Evolutionary conservation across 2,888 invertebrate genomes (phyloP).

Genomic region (Mylabris sibirica): DNA sequence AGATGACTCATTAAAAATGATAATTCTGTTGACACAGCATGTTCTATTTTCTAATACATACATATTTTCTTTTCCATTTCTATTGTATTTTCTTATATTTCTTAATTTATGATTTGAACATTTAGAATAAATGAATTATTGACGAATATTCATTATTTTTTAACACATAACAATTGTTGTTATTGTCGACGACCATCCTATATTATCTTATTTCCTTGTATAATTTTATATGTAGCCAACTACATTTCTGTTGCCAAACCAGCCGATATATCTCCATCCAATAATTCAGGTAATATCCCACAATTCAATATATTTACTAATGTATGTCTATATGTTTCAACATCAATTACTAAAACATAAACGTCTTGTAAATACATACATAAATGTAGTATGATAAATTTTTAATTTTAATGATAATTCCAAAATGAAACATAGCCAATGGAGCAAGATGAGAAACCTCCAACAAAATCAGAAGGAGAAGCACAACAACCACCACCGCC

Average conservation of each 20-base stretch:
- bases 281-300: constrained; percentile 10
- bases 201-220: constrained; percentile 19
- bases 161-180: background rate
- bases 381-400: no score
- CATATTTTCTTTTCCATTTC: constrained; percentile 17
- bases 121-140: constrained; percentile 8
- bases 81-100: constrained; percentile 19
- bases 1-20: constrained; percentile 15
- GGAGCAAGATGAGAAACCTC: constrained; percentile 40
- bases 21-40: constrained; percentile 17
- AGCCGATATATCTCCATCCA: constrained; percentile 57
- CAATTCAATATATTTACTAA: background rate
- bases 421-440: constrained; percentile 37
- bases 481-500: constrained; percentile 29
- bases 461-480: constrained; percentile 31
- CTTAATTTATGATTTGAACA: constrained; percentile 10
- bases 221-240: constrained; percentile 30
- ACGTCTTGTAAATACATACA: background rate
- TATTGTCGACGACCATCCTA: constrained; percentile 29
- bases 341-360: background rate
- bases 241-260: constrained; percentile 50
- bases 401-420: constrained; percentile 12
- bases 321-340: background rate
- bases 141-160: background rate
- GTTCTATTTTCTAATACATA: constrained; percentile 18